Base-by-base conservation (phyloP, 2,113 vertebrate genomes). In the Rhinoptilus africanus region DNA sequence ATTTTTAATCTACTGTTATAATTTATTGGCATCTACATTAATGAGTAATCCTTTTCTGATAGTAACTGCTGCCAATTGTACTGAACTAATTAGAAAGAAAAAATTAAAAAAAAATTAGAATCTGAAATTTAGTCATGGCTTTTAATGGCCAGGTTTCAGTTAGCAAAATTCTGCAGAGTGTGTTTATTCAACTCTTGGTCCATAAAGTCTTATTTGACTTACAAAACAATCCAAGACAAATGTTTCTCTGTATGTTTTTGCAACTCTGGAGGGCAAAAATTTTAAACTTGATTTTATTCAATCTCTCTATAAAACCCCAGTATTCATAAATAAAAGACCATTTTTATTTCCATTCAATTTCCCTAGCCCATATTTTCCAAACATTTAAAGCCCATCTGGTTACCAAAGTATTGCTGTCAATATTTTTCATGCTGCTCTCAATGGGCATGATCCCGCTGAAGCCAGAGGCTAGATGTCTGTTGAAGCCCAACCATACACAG, bases 201-300 rank as follows among this genome's bases (percentile, higher is more conserved):
- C 79, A 93, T 96, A 96, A 97, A 96, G 60, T 92, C 92, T 87
- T 88, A 92, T 45, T 94, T 96, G 80, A 97, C 94, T 96, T 96
- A 92, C 67, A 92, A 95, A 97, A 96, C 64, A 94, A 96, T 96
- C 93, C 95, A 96, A 96, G 95, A 95, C 85, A 96, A 96, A 97
- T 95, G 94, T 89, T 97, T 94, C 95, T 88, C 91, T 92, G 77
- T 89, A 91, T 95, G 86, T 77, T 97, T 97, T 96, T 97, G 86
- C 89, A 92, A 63, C 85, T 94, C 89, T 60, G 87, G 89, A 96
- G 86, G 91, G 81, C 75, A 94, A 92, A 85, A 91, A 82, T 53
- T 82, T 89, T 54, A 74, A 88, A 88, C 84, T 53, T 71, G 24
- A 76, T 90, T 97, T 93, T 92, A 90, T 90, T 94, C 72, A 90